Conservation (phyloP, 2,797 vertebrate species). For the Ciconia nigra region DNA sequence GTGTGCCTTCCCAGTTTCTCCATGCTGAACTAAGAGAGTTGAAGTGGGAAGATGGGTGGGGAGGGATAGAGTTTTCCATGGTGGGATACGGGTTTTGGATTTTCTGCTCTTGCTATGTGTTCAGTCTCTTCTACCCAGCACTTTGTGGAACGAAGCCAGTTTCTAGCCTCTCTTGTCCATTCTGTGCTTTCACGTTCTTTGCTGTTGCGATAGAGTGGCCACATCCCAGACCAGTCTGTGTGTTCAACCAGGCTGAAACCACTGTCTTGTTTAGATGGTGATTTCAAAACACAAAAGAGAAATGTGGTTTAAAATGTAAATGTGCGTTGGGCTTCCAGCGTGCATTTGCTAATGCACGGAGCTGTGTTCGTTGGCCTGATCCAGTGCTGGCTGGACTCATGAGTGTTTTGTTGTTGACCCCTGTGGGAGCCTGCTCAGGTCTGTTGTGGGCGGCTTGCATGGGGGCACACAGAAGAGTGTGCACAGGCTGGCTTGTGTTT, state of each 20-base stretch:
- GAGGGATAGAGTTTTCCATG: neutral
- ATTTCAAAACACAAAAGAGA: neutral
- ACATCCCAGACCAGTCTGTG: neutral
- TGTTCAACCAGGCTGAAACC: neutral
- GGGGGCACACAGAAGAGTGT: neutral
- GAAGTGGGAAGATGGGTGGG: neutral
- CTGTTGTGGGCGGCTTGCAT: neutral
- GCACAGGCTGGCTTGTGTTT: neutral
- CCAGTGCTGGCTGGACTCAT: neutral
- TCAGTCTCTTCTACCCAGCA: neutral
- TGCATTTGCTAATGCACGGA: neutral
- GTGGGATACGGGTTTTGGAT: neutral
- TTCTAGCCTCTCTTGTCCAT: neutral
- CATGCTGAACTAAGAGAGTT: neutral
- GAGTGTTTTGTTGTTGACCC: neutral
- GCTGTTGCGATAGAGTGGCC: neutral
- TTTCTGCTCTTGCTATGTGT: neutral
- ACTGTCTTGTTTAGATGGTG: neutral
- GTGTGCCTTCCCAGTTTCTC: neutral
- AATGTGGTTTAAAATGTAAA: neutral
- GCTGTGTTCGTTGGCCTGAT: neutral
- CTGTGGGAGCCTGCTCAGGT: neutral
- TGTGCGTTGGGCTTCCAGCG: neutral
- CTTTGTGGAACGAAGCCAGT: neutral
- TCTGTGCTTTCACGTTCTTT: neutral